Evolutionary conservation across 2,888 invertebrate genomes (phyloP), one percentile per base, ranked within the genome.

Genomic region (Melipona beecheii): DNA sequence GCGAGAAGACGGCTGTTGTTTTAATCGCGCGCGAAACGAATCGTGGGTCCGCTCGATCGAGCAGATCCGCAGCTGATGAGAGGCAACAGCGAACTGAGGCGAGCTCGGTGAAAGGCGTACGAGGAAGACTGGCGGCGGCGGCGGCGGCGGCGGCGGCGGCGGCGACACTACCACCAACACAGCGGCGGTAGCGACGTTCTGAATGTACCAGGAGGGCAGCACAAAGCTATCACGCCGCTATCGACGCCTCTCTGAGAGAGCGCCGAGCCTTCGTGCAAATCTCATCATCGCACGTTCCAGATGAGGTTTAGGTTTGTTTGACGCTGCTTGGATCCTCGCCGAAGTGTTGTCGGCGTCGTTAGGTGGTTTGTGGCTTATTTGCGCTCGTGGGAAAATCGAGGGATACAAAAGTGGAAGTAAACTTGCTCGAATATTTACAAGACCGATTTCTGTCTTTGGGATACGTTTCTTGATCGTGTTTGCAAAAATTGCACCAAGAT

Each of bases 21-120:
- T 24, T 2, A 19, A 21, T 31, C 31, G 31, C 31, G 62, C 62
- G 62, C 62, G 31, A 13, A 24, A 56, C n/a, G 56, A 36, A 36
- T n/a, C n/a, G 43, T 24, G 66, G 11, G 3, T 21, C 3, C 50
- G 27, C 21, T 52, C 3, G 13, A 3, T 1, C 36, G 62, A 72
- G 73, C 36, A 85, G 87, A 84, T 84, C 90, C 91, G 92, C 84
- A 74, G 85, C 86, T 89, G 89, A 87, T 89, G 92, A 91, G 88
- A 86, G 89, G 75, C 91, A 88, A 88, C 91, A 89, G 90, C 90
- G 91, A 91, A 93, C 93, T 93, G 92, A 92, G 89, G 75, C 86
- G 78, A 80, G 79, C 84, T 78, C 75, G 90, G 92, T 92, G 92
- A 92, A 92, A 92, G 92, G 92, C 88, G 77, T 68, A 54, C 68